Evolutionary conservation across 2,888 invertebrate genomes (phyloP).

Genomic region (Exephanes ischioxanthus): DNA sequence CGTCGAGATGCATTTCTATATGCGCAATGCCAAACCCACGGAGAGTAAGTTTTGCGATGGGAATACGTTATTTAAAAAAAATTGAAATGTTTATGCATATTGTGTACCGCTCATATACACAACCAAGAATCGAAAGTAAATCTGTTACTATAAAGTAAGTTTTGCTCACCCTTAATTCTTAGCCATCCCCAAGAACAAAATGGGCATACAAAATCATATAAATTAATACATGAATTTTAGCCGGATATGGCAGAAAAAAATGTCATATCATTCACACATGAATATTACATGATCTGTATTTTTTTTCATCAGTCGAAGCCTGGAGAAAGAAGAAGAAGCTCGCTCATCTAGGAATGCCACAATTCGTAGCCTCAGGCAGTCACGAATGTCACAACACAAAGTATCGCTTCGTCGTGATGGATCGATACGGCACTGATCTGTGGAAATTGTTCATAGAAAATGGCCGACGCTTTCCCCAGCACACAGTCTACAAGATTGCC

Average conservation of each 20-base stretch:
- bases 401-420: constrained; percentile 94
- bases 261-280: background rate
- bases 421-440: constrained; percentile 95
- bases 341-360: constrained; percentile 93
- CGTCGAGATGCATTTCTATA: constrained; percentile 96
- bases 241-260: background rate
- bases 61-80: background rate
- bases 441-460: constrained; percentile 91
- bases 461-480: constrained; percentile 89
- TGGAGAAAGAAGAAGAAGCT: constrained; percentile 90
- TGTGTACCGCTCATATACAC: background rate
- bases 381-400: constrained; percentile 91
- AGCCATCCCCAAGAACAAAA: background rate
- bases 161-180: background rate
- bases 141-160: background rate
- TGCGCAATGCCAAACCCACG: constrained; percentile 90
- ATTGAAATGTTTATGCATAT: background rate
- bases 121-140: background rate
- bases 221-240: background rate
- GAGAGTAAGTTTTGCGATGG: constrained; percentile 87
- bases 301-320: constrained; percentile 87
- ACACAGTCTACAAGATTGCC: constrained; percentile 92
- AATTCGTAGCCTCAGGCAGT: constrained; percentile 93
- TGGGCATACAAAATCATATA: background rate
- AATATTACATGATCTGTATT: background rate